phyloP scores from a whole-genome alignment of 2,113 vertebrate genomes.

The Hyla sarda region DNA sequence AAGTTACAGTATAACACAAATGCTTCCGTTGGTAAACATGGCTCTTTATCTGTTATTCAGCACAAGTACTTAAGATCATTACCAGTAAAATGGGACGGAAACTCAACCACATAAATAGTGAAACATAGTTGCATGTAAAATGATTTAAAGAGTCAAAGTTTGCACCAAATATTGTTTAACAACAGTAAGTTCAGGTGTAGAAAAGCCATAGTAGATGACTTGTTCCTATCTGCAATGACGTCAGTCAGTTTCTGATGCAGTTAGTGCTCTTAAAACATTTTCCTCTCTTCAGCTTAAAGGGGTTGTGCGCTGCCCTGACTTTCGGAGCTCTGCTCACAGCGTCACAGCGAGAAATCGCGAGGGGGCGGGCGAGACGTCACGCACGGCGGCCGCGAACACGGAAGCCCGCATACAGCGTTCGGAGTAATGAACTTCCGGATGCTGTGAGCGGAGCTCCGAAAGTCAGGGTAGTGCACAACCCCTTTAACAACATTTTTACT shows the following conservation, averaged over 20 bases:
- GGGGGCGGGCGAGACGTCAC: too few species aligned
- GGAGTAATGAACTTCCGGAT: too few species aligned
- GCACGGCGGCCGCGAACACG: too few species aligned
- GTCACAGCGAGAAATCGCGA: too few species aligned
- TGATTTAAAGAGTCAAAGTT: neutral
- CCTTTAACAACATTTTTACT: slow-evolving; percentile 31
- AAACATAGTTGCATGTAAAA: neutral
- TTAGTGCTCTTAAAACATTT: slow-evolving; percentile 41
- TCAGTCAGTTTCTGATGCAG: neutral
- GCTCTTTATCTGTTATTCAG: neutral
- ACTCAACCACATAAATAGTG: neutral
- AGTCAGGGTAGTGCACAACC: too few species aligned
- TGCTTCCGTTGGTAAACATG: neutral
- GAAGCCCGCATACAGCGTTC: too few species aligned
- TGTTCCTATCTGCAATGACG: neutral
- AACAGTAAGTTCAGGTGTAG: neutral
- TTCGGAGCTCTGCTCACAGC: too few species aligned
- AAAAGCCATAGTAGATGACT: neutral
- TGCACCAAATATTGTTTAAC: neutral
- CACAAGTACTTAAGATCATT: neutral
- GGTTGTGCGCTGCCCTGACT: too few species aligned
- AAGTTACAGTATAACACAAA: too few species aligned
- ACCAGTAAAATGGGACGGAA: neutral
- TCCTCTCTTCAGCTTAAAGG: slow-evolving; percentile 11
- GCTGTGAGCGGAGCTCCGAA: too few species aligned